phyloP scores from a whole-genome alignment of 1,140 invertebrate genomes.

The Aphis craccivora region DNA sequence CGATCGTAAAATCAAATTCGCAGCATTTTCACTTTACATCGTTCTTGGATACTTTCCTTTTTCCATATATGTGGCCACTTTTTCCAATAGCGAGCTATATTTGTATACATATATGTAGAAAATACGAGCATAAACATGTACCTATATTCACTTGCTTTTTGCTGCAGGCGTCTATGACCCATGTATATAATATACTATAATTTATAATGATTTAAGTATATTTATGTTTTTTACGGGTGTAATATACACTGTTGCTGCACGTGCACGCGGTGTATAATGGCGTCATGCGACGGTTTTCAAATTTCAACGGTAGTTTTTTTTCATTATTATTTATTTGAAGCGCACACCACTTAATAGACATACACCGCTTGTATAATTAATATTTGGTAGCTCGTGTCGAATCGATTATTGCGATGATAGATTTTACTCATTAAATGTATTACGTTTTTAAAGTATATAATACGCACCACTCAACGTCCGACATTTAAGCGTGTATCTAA shows the following conservation, averaged over 20 bases:
- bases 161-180: not conserved
- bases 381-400: not conserved
- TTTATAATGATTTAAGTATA: constrained; percentile 10
- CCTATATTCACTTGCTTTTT: not conserved
- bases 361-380: not conserved
- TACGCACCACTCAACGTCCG: not conserved
- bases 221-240: not conserved
- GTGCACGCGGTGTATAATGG: not conserved
- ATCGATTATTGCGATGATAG: not conserved
- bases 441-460: constrained; percentile 13
- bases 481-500: not conserved
- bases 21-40: not conserved
- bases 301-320: not conserved
- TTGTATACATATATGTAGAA: not conserved
- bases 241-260: not conserved
- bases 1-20: not conserved
- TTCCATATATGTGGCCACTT: not conserved
- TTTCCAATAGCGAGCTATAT: not conserved
- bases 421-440: constrained; percentile 3
- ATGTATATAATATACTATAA: not conserved
- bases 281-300: not conserved
- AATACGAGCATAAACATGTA: not conserved
- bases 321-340: not conserved
- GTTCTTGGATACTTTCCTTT: not conserved
- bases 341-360: not conserved